A percentile compares a stretch with the other conserved stretches of the same genome.
Conservation (phyloP, 1,140 invertebrate genomes). For the Trichonephila clavipes region DNA sequence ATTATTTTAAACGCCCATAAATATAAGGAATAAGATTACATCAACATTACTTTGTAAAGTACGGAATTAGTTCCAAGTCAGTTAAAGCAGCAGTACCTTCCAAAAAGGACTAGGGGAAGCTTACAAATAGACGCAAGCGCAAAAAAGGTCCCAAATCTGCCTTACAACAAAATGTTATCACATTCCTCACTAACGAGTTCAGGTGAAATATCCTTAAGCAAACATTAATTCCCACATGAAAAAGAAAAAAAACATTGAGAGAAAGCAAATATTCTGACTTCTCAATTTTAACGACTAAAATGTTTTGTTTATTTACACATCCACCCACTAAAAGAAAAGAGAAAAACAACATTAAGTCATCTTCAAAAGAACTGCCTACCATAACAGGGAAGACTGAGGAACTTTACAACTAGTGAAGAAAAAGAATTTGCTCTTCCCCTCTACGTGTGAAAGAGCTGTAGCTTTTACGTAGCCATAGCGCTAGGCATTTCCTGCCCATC, state of each 20-base stretch:
- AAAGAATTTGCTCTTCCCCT: background rate
- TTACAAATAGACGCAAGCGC: background rate
- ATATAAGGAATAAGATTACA: no score
- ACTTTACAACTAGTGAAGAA: background rate
- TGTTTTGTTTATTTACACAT: conserved; percentile 45
- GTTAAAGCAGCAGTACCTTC: background rate
- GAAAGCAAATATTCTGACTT: background rate
- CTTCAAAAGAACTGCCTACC: background rate
- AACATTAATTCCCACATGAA: background rate
- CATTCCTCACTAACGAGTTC: conserved; percentile 15
- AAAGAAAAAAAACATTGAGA: background rate
- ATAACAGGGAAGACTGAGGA: background rate
- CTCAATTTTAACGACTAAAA: conserved; percentile 2
- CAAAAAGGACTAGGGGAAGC: background rate
- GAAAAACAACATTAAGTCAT: background rate
- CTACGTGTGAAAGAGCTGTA: background rate
- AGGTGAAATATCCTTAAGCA: background rate
- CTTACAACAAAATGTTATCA: background rate
- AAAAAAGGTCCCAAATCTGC: background rate
- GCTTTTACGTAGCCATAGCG: conserved; percentile 33
- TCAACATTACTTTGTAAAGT: no score
- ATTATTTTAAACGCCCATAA: no score
- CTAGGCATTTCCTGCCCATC: conserved; percentile 73
- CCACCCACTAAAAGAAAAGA: background rate
- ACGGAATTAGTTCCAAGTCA: no score